These are phyloP conservation scores for Tyrannus savana DNA, from an alignment of 2,113 vertebrate species.

Conservation along the genomic window DNA sequence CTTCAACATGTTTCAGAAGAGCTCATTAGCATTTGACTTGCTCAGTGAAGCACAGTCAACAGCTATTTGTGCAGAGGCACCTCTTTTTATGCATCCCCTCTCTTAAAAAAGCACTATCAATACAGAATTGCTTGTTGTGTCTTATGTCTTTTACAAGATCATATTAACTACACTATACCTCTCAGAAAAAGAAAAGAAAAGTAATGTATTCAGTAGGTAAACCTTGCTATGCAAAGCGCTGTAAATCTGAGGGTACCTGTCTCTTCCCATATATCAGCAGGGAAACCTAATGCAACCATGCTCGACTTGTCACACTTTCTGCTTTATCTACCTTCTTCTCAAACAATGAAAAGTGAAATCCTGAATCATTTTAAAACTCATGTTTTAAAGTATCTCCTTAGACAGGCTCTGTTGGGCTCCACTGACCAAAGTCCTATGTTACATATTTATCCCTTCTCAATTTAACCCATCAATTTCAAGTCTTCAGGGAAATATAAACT, in stretches of 20 bases:
- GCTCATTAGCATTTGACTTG: neutral
- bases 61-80: neutral
- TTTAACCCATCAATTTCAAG: neutral
- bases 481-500: neutral
- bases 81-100: neutral
- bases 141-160: neutral
- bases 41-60: neutral
- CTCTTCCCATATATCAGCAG: neutral
- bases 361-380: neutral
- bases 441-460: neutral
- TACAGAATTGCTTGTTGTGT: neutral
- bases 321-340: neutral
- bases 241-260: neutral
- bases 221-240: neutral
- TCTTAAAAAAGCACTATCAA: neutral
- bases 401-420: neutral
- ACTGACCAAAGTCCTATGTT: neutral
- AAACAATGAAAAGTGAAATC: neutral
- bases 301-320: neutral
- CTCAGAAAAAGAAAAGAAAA: neutral
- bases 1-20: fast-evolving
- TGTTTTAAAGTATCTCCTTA: neutral
- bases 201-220: neutral
- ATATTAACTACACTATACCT: neutral
- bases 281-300: neutral